These are phyloP conservation scores for Pavo muticus DNA, from an alignment of 2,113 vertebrate species.

Conservation along the genomic window DNA sequence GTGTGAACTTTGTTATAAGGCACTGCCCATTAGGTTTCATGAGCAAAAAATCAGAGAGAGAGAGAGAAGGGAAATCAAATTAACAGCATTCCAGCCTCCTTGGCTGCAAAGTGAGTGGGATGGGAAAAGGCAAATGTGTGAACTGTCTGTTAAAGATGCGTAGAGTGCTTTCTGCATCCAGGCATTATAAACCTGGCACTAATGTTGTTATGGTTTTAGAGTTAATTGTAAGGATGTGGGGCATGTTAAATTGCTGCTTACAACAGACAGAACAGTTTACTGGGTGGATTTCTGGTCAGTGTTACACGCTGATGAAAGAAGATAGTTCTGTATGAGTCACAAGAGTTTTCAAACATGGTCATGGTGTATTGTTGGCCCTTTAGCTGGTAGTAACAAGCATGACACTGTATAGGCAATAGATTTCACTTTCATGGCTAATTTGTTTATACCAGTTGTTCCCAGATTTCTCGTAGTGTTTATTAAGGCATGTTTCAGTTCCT, in stretches of 20 bases:
- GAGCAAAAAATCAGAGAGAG: background rate
- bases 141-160: slow-evolving; percentile 13
- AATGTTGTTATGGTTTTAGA: background rate
- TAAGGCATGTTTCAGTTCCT: slow-evolving; percentile 3
- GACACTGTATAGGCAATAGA: slow-evolving; percentile 28
- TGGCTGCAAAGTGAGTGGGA: slow-evolving; percentile 26
- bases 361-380: slow-evolving; percentile 1
- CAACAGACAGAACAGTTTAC: fast-evolving
- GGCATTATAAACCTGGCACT: background rate
- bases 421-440: slow-evolving; percentile 37
- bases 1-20: background rate
- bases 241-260: background rate
- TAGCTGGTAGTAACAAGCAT: background rate
- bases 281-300: slow-evolving; percentile 6
- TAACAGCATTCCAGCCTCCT: background rate
- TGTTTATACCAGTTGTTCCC: background rate
- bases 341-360: slow-evolving; percentile 26
- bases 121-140: background rate
- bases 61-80: background rate
- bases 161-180: background rate
- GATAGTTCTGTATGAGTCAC: background rate
- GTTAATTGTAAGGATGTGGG: background rate
- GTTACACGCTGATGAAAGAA: background rate
- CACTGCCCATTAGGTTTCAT: background rate
- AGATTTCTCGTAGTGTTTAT: slow-evolving; percentile 1